Conservation (phyloP, 2,113 vertebrate genomes). For the Hemibagrus wyckioides region DNA sequence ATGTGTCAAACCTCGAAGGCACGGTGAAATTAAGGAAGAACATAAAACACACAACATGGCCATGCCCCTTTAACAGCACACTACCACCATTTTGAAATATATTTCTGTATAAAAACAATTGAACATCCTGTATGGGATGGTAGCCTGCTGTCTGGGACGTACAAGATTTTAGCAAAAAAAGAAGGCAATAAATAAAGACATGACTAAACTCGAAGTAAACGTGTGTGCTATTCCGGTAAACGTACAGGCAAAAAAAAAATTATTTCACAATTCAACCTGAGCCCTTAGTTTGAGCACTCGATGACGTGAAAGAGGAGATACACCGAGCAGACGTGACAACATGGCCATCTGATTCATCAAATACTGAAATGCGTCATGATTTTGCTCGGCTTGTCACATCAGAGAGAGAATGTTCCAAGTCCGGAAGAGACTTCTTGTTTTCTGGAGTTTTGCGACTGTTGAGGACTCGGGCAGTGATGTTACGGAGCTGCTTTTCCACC, state of each 20-base stretch:
- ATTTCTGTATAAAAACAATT: neutral
- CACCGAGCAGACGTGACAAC: neutral
- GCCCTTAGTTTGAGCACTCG: constrained; percentile 4
- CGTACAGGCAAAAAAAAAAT: constrained; percentile 18
- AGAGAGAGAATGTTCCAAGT: neutral
- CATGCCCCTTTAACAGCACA: neutral
- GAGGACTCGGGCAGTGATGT: neutral
- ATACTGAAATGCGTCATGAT: neutral
- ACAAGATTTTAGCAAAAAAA: constrained; percentile 12
- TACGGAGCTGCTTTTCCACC: constrained; percentile 1
- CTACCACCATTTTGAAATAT: neutral
- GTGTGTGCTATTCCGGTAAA: constrained; percentile 23
- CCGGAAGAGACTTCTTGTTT: neutral
- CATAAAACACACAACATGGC: neutral
- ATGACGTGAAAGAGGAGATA: neutral
- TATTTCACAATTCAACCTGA: constrained; percentile 17
- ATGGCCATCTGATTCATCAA: neutral
- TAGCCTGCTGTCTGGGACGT: neutral
- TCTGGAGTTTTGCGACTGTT: neutral
- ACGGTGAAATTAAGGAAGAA: neutral
- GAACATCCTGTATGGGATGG: neutral
- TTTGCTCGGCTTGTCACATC: neutral
- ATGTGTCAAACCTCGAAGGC: neutral
- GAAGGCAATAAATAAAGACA: constrained; percentile 60
- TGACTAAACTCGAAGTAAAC: constrained; percentile 58